Evolutionary conservation across 2,797 vertebrate genomes (phyloP), one percentile per base, ranked within the genome.

Genomic region (Rhabdomys pumilio): DNA sequence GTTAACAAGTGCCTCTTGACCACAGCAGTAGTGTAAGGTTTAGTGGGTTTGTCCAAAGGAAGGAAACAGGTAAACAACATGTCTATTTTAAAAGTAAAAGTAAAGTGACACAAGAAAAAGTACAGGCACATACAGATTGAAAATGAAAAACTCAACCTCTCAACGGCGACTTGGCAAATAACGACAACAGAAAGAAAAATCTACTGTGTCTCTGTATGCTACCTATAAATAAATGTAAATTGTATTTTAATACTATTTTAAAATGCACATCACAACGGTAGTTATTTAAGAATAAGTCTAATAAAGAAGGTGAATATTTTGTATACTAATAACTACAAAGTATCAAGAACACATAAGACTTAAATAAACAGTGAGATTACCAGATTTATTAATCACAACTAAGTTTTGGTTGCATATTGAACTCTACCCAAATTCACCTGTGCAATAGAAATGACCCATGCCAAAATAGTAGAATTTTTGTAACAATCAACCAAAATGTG

Each of bases 401-500:
- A n/a, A 80, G 19, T 89, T 53, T 38, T 73, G n/a, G 2, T 77
- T 89, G 77, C 3, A 67, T 24, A 79, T 47, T 61, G n/a, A 86
- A 26, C 4, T 63, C 34, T n/a, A 72, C 26, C 3, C 26, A 89
- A 53, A 41, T 24, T 53, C 13, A 69, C 53, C 11, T 50, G 44
- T 69, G 20, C 3, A 86, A 5, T 53, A 47, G 22, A 86, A 86
- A 63, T 7, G 76, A 24, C 26, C 1, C 9, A 7, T 59, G 63
- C 15, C 22, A 90, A 92, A 94, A 82, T 55, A 34, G 19, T 24
- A 85, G 34, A 24, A 80, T 80, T 76, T 91, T 90, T 73, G 7
- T n/a, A 10, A 0, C 3, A 67, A 47, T 89, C 22, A 83, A 14
- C 34, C 77, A 92, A 17, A 1, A 41, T 2, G 85, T 82, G 44